Evolutionary conservation across 2,113 vertebrate species (phyloP), one percentile per base, ranked within the genome.

Genomic region (Cairina moschata): DNA sequence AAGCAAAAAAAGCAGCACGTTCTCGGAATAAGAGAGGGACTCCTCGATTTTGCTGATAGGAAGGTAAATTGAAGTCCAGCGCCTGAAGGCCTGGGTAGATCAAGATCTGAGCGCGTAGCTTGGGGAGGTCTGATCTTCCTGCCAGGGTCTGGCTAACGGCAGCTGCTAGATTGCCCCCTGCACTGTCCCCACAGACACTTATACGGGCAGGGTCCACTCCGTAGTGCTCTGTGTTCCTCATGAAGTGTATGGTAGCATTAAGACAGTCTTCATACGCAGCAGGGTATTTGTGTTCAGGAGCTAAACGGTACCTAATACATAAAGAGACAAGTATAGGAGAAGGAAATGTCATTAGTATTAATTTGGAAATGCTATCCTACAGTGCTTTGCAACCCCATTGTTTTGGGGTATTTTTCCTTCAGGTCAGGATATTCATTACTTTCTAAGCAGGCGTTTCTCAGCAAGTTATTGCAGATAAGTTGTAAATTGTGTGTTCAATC

Each of bases 61-160:
- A 99, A 18, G 99, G 99, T 55, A 98, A 90, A 92, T 98, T 98
- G 94, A 99, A 99, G 90, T 99, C 97, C 42, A 98, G 74, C 4
- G 93, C 97, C 91, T 99, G 99, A n/a, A 99, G 95, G 2, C 32
- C 54, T 1, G 98, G 97, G 69, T 98, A 99, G 97, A 99, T 97
- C 55, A 99, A 94, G 92, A 99, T 83, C 97, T 99, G 99, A 66
- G 99, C 99, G 3, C 98, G 97, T 21, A 98, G 98, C 23, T 56
- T 96, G n/a, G 98, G 98, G 58, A 98, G 96, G 28, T 98, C 95
- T 46, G 96, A 62, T 31, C 66, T 88, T 20, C 77, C 90, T 34
- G 96, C 68, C 48, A 99, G 94, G 63, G 95, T 95, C 90, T 99
- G 99, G 97, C 98, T 98, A 4, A 98, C 62, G 2, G 97, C 91